phyloP scores from a whole-genome alignment of 2,888 invertebrate genomes.

The Nomada lathburiana region DNA sequence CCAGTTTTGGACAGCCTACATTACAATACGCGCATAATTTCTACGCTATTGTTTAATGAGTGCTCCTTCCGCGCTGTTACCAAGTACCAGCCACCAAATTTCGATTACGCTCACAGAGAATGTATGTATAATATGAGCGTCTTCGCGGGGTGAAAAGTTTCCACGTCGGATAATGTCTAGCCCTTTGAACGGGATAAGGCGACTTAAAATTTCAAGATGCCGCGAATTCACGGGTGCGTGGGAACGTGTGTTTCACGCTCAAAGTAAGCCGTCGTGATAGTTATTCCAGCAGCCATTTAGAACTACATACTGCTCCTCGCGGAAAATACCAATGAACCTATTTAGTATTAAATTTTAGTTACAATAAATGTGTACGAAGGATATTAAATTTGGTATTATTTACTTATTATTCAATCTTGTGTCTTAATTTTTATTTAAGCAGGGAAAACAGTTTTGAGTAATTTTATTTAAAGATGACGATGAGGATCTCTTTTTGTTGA shows the following conservation, averaged over 20 bases:
- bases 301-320: not conserved
- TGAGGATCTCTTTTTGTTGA: too few relatives aligned
- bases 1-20: slow-evolving; percentile 4
- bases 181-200: not conserved
- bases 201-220: not conserved
- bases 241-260: not conserved
- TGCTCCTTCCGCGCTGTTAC: not conserved
- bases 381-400: too few relatives aligned
- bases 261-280: not conserved
- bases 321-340: not conserved
- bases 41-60: slow-evolving; percentile 27
- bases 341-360: not conserved
- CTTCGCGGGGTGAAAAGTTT: not conserved
- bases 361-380: too few relatives aligned
- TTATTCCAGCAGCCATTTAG: not conserved
- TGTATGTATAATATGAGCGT: not conserved
- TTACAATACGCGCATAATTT: slow-evolving; percentile 29
- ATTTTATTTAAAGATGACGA: too few relatives aligned
- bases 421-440: not conserved
- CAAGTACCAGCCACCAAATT: not conserved
- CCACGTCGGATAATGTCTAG: not conserved
- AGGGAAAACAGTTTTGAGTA: too few relatives aligned
- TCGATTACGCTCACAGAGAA: slow-evolving; percentile 11
- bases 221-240: not conserved
- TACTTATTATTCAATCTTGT: too few relatives aligned